A percentile compares a stretch with the other conserved stretches of the same genome.
These are phyloP conservation scores for Reinhardtius hippoglossoides DNA, from an alignment of 2,113 vertebrate genomes.

Conservation along the genomic window DNA sequence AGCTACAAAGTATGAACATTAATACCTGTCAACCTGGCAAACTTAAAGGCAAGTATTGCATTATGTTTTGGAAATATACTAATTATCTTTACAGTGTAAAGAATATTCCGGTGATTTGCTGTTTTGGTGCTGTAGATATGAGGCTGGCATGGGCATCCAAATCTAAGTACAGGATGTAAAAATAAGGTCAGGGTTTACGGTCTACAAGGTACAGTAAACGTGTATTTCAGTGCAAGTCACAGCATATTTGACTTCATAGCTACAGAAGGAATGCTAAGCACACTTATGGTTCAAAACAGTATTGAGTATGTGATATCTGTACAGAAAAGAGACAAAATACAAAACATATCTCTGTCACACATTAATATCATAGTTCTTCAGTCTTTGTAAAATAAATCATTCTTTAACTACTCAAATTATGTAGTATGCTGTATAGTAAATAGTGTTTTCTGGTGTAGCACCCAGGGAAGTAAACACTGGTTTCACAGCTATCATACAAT, in stretches of 20 bases:
- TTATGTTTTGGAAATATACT: neutral
- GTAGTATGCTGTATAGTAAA: slow-evolving; percentile 53
- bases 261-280: slow-evolving; percentile 82
- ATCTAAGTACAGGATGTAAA: slow-evolving; percentile 31
- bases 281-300: slow-evolving; percentile 83
- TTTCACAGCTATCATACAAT: slow-evolving; percentile 56
- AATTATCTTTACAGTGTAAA: neutral
- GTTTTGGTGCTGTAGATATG: slow-evolving; percentile 58
- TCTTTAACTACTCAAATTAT: slow-evolving; percentile 50
- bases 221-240: slow-evolving; percentile 74
- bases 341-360: slow-evolving; percentile 65
- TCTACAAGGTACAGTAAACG: slow-evolving; percentile 58
- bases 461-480: slow-evolving; percentile 65
- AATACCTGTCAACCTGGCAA: neutral
- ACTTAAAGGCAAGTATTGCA: slow-evolving; percentile 9
- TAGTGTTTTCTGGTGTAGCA: slow-evolving; percentile 73
- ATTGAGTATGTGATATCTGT: slow-evolving; percentile 67
- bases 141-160: slow-evolving; percentile 22
- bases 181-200: slow-evolving; percentile 54
- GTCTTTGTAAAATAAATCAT: slow-evolving; percentile 65
- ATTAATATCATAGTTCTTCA: slow-evolving; percentile 44
- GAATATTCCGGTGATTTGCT: neutral
- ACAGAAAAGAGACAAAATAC: slow-evolving; percentile 68
- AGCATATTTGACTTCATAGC: slow-evolving; percentile 72
- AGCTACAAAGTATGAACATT: neutral